Base-by-base conservation (phyloP, 2,888 invertebrate genomes). In the Cephus pulcher region DNA sequence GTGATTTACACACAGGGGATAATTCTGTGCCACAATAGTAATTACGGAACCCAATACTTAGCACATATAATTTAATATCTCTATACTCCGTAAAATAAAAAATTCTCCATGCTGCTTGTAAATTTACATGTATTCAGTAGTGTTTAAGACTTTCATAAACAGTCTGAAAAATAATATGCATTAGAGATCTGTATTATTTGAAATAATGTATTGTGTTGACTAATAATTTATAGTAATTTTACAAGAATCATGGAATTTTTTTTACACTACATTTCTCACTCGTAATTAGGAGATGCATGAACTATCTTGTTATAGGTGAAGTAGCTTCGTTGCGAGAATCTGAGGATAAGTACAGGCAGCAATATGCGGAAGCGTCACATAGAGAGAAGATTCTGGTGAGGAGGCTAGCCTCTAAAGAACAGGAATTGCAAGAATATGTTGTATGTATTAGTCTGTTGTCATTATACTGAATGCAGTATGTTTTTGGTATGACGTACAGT, bases 341-440 rank as follows among this genome's bases (percentile, higher is more conserved):
- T 87, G 96, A 96, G 92, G 96, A 96, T 86, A 95, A 96, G 90
- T 93, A 96, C 89, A 95, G 95, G 88, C 95, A 95, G 87, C 97
- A 97, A 91, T 95, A 96, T 89, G 93, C 94, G 78, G 98, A 98
- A 91, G 96, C 97, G 82, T 96, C 97, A 89, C 95, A 98, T 87
- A 95, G 98, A 87, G 98, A 99, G 92, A 97, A 97, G 92, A 96
- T 98, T 83, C 95, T 99, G 86, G 96, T 98, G 86, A 95, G 98
- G 89, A 94, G 98, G 88, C 94, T 99, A 85, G 97, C 98, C 81
- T 96, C 97, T 84, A 99, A 99, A 93, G 99, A 99, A 91, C 98
- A 98, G 92, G 98, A 99, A 93, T 95, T 98, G 92, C 98, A 98
- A 92, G 98, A 98, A 93, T 97, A 96, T 93, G 95, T 97, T 93